phyloP scores from a whole-genome alignment of 2,888 invertebrate genomes.

The Stenoptilia bipunctidactyla region DNA sequence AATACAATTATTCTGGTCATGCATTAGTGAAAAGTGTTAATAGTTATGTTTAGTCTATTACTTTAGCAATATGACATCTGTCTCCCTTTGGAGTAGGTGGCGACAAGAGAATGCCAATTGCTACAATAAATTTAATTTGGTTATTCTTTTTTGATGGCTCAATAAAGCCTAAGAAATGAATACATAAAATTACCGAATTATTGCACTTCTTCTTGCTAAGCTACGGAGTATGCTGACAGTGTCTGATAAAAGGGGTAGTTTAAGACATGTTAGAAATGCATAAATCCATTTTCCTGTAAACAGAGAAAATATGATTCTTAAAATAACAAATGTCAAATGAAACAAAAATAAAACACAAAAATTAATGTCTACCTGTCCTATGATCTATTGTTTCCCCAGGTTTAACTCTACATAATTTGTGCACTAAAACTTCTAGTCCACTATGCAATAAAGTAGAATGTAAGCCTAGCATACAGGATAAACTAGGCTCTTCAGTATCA shows the following conservation, averaged over 20 bases:
- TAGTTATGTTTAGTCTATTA: too few species aligned
- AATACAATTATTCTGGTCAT: too few species aligned
- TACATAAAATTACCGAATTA: slow-evolving; percentile 61
- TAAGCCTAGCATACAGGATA: slow-evolving; percentile 43
- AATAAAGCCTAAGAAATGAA: too few species aligned
- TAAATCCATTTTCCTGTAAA: slow-evolving; percentile 82
- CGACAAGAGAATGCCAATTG: too few species aligned
- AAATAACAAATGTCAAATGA: not conserved
- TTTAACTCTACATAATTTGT: slow-evolving; percentile 29
- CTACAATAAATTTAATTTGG: too few species aligned
- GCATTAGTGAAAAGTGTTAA: too few species aligned
- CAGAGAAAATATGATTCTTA: too few species aligned
- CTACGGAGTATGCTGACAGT: slow-evolving; percentile 74
- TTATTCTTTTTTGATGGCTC: too few species aligned
- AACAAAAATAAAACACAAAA: not conserved
- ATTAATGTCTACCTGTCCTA: slow-evolving; percentile 36
- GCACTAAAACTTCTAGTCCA: slow-evolving; percentile 36
- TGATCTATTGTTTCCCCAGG: slow-evolving; percentile 41
- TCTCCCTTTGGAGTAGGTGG: too few species aligned
- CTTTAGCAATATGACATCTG: too few species aligned
- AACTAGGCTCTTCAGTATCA: slow-evolving; percentile 33
- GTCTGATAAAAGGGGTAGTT: slow-evolving; percentile 77
- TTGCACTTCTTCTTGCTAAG: slow-evolving; percentile 74
- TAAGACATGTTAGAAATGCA: slow-evolving; percentile 74
- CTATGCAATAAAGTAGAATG: slow-evolving; percentile 29